Evolutionary conservation across 1,140 invertebrate species (phyloP).

Genomic region (Aphelenchoides fujianensis): DNA sequence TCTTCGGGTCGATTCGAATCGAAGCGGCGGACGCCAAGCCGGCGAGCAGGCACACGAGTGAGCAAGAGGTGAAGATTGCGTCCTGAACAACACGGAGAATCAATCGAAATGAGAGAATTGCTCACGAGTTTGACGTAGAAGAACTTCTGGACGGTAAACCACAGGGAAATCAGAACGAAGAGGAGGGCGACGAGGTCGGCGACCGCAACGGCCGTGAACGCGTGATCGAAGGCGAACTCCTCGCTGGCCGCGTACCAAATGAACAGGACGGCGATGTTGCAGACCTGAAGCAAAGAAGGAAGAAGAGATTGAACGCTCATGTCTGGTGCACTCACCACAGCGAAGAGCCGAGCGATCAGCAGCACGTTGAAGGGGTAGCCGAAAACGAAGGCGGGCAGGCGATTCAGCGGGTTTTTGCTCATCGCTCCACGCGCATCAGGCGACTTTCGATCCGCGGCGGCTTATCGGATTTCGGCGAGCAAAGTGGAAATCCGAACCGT

Average conservation of each 20-base stretch:
- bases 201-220: conserved; percentile 2
- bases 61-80: neutral
- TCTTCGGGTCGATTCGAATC: neutral
- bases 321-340: conserved; percentile 13
- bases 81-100: conserved; percentile 3
- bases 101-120: neutral
- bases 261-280: neutral
- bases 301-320: neutral
- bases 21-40: neutral
- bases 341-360: conserved; percentile 1
- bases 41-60: neutral
- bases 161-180: conserved; percentile 5
- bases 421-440: neutral
- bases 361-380: conserved; percentile 7
- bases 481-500: neutral
- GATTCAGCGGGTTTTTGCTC: neutral
- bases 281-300: conserved; percentile 21
- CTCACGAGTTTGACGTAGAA: conserved; percentile 21
- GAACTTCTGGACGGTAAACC: conserved; percentile 20
- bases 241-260: neutral
- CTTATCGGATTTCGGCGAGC: neutral
- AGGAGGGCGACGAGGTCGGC: neutral
- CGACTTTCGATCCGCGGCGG: neutral
- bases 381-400: conserved; percentile 19
- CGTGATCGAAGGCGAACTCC: neutral